phyloP scores from a whole-genome alignment of 2,113 vertebrate genomes.

The Xyrauchen texanus region DNA sequence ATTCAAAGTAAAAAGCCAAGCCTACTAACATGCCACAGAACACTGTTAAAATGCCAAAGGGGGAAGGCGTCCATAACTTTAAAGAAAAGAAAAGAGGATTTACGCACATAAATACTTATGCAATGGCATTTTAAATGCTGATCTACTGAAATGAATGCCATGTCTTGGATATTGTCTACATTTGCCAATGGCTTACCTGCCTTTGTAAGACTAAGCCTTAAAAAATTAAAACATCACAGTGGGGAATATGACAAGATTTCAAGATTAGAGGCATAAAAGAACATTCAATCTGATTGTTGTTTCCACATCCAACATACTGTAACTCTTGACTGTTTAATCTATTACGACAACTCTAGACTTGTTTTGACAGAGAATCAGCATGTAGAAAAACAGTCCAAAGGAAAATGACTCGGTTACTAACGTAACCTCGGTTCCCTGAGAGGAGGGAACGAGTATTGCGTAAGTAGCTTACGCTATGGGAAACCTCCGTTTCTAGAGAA shows the following conservation, averaged over 20 bases:
- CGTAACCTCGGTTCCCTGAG: no score
- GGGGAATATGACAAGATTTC: neutral
- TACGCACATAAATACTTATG: neutral
- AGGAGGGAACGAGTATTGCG: no score
- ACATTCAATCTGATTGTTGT: no score
- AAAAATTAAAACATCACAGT: neutral
- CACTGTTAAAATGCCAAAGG: slow-evolving; percentile 53
- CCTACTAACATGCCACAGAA: slow-evolving; percentile 56
- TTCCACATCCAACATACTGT: no score
- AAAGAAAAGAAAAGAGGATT: slow-evolving; percentile 37
- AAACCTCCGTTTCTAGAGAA: no score
- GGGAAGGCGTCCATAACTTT: slow-evolving; percentile 52
- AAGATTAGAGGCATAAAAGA: neutral
- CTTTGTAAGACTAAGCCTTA: neutral
- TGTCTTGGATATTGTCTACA: neutral
- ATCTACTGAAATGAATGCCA: neutral
- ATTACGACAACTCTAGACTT: neutral
- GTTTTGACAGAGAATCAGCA: neutral
- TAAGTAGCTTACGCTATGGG: no score
- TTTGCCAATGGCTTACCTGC: neutral
- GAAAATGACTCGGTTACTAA: no score
- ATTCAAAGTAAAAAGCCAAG: slow-evolving; percentile 57
- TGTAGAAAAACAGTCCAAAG: neutral
- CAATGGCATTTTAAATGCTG: neutral
- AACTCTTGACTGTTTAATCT: no score